phyloP scores from a whole-genome alignment of 2,797 vertebrate genomes.

The Ambastaia sidthimunki region DNA sequence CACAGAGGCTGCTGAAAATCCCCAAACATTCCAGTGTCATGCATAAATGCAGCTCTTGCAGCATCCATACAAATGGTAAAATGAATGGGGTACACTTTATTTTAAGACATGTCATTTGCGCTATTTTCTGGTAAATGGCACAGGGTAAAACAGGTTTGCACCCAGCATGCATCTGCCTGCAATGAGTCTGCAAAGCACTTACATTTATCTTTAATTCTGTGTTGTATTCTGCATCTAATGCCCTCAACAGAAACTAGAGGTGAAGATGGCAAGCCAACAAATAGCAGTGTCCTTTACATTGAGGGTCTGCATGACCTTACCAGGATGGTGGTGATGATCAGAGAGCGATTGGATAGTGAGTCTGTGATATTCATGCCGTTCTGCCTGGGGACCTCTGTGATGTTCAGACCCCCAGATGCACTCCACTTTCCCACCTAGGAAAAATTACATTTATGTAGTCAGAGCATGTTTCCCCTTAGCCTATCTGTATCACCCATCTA shows the following conservation, averaged over 20 bases:
- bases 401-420: slow-evolving; percentile 90
- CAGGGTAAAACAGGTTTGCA: slow-evolving; percentile 9
- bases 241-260: neutral
- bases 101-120: slow-evolving; percentile 62
- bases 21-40: slow-evolving; percentile 58
- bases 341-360: slow-evolving; percentile 94
- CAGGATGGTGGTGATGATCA: slow-evolving; percentile 95
- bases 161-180: slow-evolving; percentile 1
- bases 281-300: neutral
- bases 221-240: neutral
- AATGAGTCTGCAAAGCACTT: neutral
- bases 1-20: slow-evolving; percentile 56
- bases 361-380: slow-evolving; percentile 96
- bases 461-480: slow-evolving; percentile 53
- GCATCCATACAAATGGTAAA: slow-evolving; percentile 29
- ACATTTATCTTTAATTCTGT: neutral
- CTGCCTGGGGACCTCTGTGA: slow-evolving; percentile 90
- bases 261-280: neutral
- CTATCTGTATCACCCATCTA: slow-evolving; percentile 62
- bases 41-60: slow-evolving; percentile 63
- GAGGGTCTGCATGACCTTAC: slow-evolving; percentile 74
- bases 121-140: slow-evolving; percentile 39
- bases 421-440: slow-evolving; percentile 95
- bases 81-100: slow-evolving; percentile 35
- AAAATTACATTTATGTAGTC: slow-evolving; percentile 52